Base-by-base conservation (phyloP, 2,797 vertebrate species). In the Epinephelus coioides region DNA sequence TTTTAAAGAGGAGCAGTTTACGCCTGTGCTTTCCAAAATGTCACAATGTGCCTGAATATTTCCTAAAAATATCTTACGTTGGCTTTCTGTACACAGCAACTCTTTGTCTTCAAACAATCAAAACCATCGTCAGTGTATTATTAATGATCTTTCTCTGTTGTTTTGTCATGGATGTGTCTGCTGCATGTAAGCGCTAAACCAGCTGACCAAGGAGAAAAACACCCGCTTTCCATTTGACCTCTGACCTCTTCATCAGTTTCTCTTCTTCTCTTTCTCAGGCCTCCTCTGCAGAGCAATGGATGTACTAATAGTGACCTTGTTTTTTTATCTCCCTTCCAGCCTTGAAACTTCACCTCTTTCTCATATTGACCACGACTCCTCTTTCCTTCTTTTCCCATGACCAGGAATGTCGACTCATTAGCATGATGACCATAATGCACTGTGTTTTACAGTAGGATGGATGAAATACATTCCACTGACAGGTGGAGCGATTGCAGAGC, bases 41-140 rank as follows among this genome's bases (percentile, higher is more conserved):
- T 95, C 94, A 95, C 94, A 87, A 93, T 79, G 95, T 96, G 95
- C 95, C 95, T 96, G 84, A 95, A 92, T 81, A 79, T 70, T 91
- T 91, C 67, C 88, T 71, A 66, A 43, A 75, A 88, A 69, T 69
- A 69, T 69, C 47, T 81, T 92, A 60, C 62, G 66, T 86, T 89
- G 69, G 54, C 76, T 82, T 64, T 62, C 3, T 74, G 57, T 44
- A 65, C 74, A 73, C 53, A 69, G 76, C 63, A 82, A 54, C 44
- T 60, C 11, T 66, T 77, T 70, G 50, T 71, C 65, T 65, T 74
- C 54, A 71, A 81, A 72, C 76, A 82, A 73, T 85, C 85, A 85
- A 79, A 77, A 67, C 34, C 2, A 71, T 78, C 85, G 59, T 69
- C 44, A 27, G 57, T 25, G 51, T 70, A 47, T 69, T 63, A 73